Conservation (phyloP, 2,113 vertebrate species). For the Equus quagga region DNA sequence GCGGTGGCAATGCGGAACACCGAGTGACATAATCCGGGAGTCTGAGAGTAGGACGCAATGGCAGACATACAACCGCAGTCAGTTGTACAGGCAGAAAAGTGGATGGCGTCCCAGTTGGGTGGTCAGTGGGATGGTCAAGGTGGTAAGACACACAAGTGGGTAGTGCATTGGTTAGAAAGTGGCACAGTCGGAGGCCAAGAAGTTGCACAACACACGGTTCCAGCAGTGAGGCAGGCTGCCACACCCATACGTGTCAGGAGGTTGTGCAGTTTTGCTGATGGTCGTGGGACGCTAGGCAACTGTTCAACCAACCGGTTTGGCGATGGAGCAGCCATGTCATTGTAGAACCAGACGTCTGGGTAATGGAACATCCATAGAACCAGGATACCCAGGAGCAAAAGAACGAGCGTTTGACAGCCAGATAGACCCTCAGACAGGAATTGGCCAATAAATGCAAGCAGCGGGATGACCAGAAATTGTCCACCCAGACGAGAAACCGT, state of each 20-base stretch:
- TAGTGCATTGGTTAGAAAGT: too few species aligned
- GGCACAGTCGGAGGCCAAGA: neutral
- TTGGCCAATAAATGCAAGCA: neutral
- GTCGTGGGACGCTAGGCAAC: accelerated
- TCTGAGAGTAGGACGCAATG: neutral
- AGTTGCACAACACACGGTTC: accelerated
- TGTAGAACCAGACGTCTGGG: neutral
- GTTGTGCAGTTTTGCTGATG: accelerated
- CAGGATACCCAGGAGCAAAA: neutral
- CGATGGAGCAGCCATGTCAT: neutral
- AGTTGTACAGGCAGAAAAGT: neutral
- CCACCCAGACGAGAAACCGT: conserved; percentile 93
- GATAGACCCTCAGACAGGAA: neutral
- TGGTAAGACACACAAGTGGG: neutral
- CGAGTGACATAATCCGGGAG: too few species aligned
- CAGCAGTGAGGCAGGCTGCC: neutral
- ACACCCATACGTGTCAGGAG: accelerated
- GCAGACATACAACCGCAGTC: neutral
- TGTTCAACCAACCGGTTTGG: neutral
- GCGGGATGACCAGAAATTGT: neutral
- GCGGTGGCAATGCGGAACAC: neutral
- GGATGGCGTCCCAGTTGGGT: neutral
- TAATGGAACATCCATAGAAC: neutral
- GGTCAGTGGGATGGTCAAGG: neutral
- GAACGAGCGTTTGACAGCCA: neutral